Conservation (phyloP, 2,113 vertebrate genomes). For the Smithornis capensis region DNA sequence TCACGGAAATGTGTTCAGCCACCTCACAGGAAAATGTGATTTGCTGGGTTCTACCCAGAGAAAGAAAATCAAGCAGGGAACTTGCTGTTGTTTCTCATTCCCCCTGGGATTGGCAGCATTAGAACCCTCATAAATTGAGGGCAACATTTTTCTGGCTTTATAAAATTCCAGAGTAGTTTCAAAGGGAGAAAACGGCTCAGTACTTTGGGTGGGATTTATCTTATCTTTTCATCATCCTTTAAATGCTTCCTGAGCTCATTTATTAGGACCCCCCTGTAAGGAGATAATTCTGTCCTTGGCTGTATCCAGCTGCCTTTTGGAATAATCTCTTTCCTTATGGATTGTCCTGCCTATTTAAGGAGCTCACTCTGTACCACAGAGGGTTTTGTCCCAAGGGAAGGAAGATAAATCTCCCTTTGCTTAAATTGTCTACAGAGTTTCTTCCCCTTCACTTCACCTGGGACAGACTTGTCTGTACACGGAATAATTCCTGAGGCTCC, state of each 20-base stretch:
- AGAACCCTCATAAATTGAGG: background rate
- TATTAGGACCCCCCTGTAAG: background rate
- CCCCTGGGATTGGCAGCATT: background rate
- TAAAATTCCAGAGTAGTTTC: background rate
- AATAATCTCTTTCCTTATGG: background rate
- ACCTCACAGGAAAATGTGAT: background rate
- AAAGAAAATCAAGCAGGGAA: background rate
- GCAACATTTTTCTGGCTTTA: background rate
- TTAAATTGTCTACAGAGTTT: background rate
- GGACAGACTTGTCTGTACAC: background rate
- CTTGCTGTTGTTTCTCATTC: background rate
- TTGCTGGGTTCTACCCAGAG: background rate
- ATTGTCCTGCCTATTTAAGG: background rate
- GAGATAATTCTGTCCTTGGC: background rate
- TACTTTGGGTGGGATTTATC: background rate
- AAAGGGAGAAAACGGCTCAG: background rate
- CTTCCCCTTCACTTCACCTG: rapidly evolving
- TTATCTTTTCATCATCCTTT: background rate
- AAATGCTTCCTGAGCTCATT: background rate
- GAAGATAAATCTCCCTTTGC: background rate
- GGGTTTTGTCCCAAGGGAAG: background rate
- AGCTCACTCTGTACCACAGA: background rate
- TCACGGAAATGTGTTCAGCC: background rate
- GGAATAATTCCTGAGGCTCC: rapidly evolving
- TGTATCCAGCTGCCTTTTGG: background rate